Evolutionary conservation across 2,113 vertebrate genomes (phyloP), one percentile per base, ranked within the genome.

Genomic region (Dipodomys spectabilis): DNA sequence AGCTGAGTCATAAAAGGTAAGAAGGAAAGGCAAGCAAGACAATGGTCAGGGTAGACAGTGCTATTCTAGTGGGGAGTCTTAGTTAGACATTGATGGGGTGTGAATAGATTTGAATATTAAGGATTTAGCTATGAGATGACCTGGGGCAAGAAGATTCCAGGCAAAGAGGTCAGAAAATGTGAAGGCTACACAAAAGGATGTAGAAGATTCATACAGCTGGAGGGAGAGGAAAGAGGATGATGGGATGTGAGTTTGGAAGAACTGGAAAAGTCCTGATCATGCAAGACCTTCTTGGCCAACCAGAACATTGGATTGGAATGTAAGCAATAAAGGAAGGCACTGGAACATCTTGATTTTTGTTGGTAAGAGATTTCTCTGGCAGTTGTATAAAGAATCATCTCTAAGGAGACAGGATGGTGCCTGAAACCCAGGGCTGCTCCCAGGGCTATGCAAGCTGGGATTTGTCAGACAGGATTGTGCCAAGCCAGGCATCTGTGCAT

Each of bases 141-240:
- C 23, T 30, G 20, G 25, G 69, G 77, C 15, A 75, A 62, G 57
- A 75, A 83, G 44, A 65, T 83, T 75, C 60, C 68, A 67, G 32
- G 32, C 18, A 67, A 49, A 82, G 45, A 7, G 10, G 16, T 15
- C 35, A 65, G 77, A n/a, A 49, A 19, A 19, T 7, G 9, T 28
- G 16, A 72, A 49, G 30, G 22, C 25, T 83, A 71, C 2, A 13
- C 28, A 19, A 39, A 74, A 8, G 45, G 35, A 16, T 75, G 18
- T 44, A 30, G 65, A 65, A 11, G 62, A 7, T 45, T 9, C 35
- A 32, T 19, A 27, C 9, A 69, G 8, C 23, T 39, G 6, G 32
- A 60, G 3, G 44, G 2, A 5, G 4, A 67, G 9, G 20, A 4
- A 2, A 13, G 11, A 20, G 3, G 25, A 1, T 2, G 11, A 6